A percentile compares a stretch with the other conserved stretches of the same genome.
These are phyloP conservation scores for Netelia virgata DNA, from an alignment of 2,888 invertebrate genomes.

Conservation along the genomic window DNA sequence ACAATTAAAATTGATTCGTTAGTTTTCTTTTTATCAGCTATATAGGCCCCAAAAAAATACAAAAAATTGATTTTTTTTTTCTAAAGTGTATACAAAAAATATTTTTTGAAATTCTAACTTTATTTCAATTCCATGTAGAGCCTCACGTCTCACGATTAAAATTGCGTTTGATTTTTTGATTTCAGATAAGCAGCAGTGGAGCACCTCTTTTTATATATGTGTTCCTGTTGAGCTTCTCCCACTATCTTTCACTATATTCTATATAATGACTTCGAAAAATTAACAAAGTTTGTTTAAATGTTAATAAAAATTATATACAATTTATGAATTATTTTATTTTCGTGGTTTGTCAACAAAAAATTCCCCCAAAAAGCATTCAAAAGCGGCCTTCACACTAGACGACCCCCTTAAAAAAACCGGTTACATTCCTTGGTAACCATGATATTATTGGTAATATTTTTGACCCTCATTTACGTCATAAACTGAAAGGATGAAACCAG, in stretches of 20 bases:
- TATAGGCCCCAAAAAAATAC: conserved; percentile 12
- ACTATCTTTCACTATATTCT: conserved; percentile 5
- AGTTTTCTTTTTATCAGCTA: conserved; percentile 34
- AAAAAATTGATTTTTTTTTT: conserved; percentile 24
- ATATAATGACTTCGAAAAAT: conserved; percentile 24
- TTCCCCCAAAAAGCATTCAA: conserved; percentile 28
- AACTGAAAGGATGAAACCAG: no score
- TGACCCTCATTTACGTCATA: no score
- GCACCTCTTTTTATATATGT: conserved; percentile 24
- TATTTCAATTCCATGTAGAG: conserved; percentile 26
- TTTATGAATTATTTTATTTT: conserved; percentile 30
- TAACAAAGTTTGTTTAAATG: conserved; percentile 26
- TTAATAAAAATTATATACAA: conserved; percentile 24
- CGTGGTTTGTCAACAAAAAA: conserved; percentile 36
- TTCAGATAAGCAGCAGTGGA: conserved; percentile 47
- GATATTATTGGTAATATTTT: no score
- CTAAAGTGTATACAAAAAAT: conserved; percentile 8
- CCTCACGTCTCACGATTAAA: conserved; percentile 36
- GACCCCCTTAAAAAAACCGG: conserved; percentile 15
- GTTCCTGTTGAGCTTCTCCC: neutral
- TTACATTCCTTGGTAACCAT: no score
- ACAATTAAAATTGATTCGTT: conserved; percentile 20
- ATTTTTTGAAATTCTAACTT: neutral
- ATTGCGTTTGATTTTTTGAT: conserved; percentile 40
- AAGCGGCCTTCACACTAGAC: conserved; percentile 37